These are phyloP conservation scores for Glareola pratincola DNA, from an alignment of 2,113 vertebrate genomes.

Conservation along the genomic window DNA sequence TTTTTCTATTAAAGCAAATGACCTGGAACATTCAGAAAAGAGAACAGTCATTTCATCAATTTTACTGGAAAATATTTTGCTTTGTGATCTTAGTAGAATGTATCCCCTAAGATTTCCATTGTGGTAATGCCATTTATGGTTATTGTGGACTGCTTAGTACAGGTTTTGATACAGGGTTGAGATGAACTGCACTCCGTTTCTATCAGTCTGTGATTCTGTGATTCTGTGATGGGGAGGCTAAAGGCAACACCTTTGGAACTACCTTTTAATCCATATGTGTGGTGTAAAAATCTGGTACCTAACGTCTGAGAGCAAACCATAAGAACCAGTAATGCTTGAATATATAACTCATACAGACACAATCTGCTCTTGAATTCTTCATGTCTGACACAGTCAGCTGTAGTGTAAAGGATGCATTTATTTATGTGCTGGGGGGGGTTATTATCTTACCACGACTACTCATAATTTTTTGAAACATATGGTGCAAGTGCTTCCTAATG, in stretches of 20 bases:
- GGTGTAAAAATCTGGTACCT: background rate
- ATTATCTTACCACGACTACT: background rate
- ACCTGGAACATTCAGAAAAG: conserved; percentile 11
- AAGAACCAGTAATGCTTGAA: background rate
- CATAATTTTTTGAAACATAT: background rate
- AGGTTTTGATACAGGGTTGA: background rate
- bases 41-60: background rate
- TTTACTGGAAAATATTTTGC: conserved; percentile 31
- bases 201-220: too few species aligned
- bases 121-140: background rate
- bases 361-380: background rate
- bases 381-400: background rate
- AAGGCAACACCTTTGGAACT: background rate
- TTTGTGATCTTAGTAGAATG: background rate
- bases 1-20: conserved; percentile 21
- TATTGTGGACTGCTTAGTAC: background rate
- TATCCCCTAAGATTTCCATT: background rate
- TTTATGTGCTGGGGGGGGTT: background rate
- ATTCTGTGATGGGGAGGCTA: background rate
- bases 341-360: background rate
- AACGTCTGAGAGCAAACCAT: background rate
- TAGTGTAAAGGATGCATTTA: background rate
- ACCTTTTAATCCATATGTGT: background rate
- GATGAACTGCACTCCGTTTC: background rate
- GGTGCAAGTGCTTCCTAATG: background rate